phyloP scores from a whole-genome alignment of 2,113 vertebrate species.

The Blennius ocellaris region DNA sequence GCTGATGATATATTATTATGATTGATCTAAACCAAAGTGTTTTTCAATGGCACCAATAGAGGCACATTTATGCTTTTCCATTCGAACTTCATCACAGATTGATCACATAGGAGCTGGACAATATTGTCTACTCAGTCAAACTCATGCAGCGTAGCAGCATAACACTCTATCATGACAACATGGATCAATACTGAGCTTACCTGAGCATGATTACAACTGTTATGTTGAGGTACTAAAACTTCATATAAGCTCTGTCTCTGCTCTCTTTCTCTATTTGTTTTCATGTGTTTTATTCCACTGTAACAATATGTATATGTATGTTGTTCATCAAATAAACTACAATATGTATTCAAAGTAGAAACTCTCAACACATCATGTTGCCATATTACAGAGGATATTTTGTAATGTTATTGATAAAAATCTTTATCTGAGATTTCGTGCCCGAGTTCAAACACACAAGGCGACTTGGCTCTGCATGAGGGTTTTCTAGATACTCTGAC shows the following conservation, averaged over 20 bases:
- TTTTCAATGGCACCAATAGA: slow-evolving; percentile 22
- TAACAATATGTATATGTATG: not conserved
- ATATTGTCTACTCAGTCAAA: slow-evolving; percentile 21
- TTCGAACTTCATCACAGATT: slow-evolving; percentile 9
- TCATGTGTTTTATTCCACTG: not conserved
- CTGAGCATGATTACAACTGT: slow-evolving; percentile 30
- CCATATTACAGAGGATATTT: too few species aligned
- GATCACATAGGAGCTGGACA: slow-evolving; percentile 2
- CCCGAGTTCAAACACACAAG: too few species aligned
- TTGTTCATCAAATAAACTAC: too few species aligned
- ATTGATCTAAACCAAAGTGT: slow-evolving; percentile 23
- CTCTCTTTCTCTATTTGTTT: slow-evolving; percentile 6
- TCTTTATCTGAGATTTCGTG: too few species aligned
- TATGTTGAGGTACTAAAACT: slow-evolving; percentile 17
- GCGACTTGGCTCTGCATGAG: too few species aligned
- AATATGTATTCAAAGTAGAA: too few species aligned
- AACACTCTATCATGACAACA: slow-evolving; percentile 6
- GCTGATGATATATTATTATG: not conserved
- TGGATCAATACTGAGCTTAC: slow-evolving; percentile 54
- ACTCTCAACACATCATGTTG: too few species aligned
- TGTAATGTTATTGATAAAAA: too few species aligned
- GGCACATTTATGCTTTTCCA: slow-evolving; percentile 9
- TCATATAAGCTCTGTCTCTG: slow-evolving; percentile 13
- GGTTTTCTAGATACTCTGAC: too few species aligned
- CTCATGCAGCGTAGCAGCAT: slow-evolving; percentile 19